These are phyloP conservation scores for Neolamprologus brichardi DNA, from an alignment of 2,113 vertebrate species.

Conservation along the genomic window DNA sequence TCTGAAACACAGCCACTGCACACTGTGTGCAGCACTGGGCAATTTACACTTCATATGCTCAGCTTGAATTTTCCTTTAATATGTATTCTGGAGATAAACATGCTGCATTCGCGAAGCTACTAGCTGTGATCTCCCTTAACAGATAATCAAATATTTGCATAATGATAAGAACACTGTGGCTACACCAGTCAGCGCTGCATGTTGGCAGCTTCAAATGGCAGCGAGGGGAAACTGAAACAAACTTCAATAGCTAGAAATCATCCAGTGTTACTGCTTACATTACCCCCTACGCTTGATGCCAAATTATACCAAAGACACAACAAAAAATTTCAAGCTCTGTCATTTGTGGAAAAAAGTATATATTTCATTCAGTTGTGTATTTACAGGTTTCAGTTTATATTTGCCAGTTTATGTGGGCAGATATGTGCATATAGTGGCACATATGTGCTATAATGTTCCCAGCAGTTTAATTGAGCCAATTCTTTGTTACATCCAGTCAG, in stretches of 20 bases:
- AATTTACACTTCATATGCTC: conserved; percentile 64
- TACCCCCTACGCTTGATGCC: neutral
- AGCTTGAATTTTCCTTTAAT: conserved; percentile 62
- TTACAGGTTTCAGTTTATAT: neutral
- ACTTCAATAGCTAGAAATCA: conserved; percentile 10
- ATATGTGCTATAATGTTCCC: neutral
- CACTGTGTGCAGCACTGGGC: conserved; percentile 42
- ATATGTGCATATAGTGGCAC: neutral
- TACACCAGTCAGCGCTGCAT: conserved; percentile 20
- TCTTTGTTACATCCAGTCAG: neutral
- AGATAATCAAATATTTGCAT: conserved; percentile 68
- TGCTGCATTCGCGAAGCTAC: conserved; percentile 49
- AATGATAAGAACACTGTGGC: conserved; percentile 45
- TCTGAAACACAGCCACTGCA: conserved; percentile 45
- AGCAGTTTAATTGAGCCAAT: neutral
- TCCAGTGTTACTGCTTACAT: neutral
- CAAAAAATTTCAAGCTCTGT: neutral
- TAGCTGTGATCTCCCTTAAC: conserved; percentile 58
- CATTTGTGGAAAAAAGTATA: neutral
- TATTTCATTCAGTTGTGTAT: neutral
- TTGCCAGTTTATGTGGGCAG: neutral
- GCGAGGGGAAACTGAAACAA: neutral
- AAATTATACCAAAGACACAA: neutral
- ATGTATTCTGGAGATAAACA: conserved; percentile 62
- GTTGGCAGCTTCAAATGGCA: conserved; percentile 19